Conservation (phyloP, 2,888 invertebrate genomes). For the Seladonia tumulorum region DNA sequence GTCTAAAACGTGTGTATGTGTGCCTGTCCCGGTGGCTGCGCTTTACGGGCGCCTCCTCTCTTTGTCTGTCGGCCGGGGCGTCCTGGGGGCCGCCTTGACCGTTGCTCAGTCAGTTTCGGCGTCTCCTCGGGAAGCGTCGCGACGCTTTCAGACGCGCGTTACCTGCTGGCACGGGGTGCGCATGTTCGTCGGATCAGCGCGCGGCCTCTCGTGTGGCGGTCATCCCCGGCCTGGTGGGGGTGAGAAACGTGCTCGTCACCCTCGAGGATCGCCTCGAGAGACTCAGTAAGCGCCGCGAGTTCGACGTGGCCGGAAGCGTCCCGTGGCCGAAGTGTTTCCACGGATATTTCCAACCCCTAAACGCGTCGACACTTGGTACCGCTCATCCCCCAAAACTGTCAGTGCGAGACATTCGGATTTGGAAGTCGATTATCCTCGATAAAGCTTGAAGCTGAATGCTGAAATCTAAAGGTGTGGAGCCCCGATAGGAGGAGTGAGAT, state of each 20-base stretch:
- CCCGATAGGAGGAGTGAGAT: neutral
- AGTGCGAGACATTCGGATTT: neutral
- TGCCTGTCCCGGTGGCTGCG: slow-evolving; percentile 49
- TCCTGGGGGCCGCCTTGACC: slow-evolving; percentile 44
- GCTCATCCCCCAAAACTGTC: neutral
- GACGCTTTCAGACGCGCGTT: slow-evolving; percentile 50
- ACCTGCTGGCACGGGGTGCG: slow-evolving; percentile 49
- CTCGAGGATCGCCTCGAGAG: slow-evolving; percentile 67
- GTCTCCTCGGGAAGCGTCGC: slow-evolving; percentile 63
- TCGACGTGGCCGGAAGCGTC: slow-evolving; percentile 72
- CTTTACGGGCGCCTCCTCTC: slow-evolving; percentile 41
- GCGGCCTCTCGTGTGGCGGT: slow-evolving; percentile 51
- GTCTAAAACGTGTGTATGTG: slow-evolving; percentile 49
- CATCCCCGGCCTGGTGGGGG: slow-evolving; percentile 69
- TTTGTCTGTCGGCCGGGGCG: slow-evolving; percentile 25
- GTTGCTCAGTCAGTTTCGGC: slow-evolving; percentile 62
- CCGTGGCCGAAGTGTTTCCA: slow-evolving; percentile 39
- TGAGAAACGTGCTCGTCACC: slow-evolving; percentile 78
- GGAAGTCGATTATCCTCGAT: neutral
- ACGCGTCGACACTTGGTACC: neutral
- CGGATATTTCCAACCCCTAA: neutral
- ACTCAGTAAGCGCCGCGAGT: slow-evolving; percentile 82
- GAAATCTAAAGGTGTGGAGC: neutral
- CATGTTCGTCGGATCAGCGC: slow-evolving; percentile 66
- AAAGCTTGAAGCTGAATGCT: neutral